Percentiles rank a stretch among this genome's conserved stretches.
phyloP scores from a whole-genome alignment of 1,140 invertebrate species.

The Microplitis mediator region DNA sequence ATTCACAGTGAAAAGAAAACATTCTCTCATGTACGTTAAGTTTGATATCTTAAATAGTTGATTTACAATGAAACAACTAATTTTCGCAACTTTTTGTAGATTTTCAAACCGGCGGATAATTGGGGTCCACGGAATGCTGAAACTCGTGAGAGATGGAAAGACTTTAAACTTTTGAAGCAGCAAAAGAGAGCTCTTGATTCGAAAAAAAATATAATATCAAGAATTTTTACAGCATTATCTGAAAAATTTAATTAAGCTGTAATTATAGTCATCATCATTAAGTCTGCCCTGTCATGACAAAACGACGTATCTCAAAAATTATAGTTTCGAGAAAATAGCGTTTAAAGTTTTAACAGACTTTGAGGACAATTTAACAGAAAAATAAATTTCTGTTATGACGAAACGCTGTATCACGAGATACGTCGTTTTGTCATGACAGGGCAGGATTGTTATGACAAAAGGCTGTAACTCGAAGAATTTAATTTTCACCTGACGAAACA shows the following conservation, averaged over 20 bases:
- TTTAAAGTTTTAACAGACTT: too few species aligned
- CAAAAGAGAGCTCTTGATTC: not conserved
- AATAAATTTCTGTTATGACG: too few species aligned
- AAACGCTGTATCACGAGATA: too few species aligned
- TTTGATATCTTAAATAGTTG: not conserved
- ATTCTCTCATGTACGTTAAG: not conserved
- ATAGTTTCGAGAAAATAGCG: too few species aligned
- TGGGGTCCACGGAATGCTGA: conserved; percentile 15
- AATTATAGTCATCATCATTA: too few species aligned
- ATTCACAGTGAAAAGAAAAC: not conserved
- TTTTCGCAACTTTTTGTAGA: not conserved
- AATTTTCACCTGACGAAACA: too few species aligned
- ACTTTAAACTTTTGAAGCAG: conserved; percentile 4
- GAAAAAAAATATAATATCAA: not conserved
- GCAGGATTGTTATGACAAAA: too few species aligned
- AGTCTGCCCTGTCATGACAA: too few species aligned
- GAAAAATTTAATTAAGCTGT: not conserved
- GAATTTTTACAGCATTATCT: not conserved
- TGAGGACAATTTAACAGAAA: too few species aligned
- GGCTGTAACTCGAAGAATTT: too few species aligned
- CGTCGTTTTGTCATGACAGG: too few species aligned
- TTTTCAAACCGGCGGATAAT: not conserved
- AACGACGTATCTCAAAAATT: too few species aligned
- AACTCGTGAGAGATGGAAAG: conserved; percentile 9
- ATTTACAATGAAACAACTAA: not conserved